Conservation (phyloP, 2,113 vertebrate species). For the Bombycilla garrulus region DNA sequence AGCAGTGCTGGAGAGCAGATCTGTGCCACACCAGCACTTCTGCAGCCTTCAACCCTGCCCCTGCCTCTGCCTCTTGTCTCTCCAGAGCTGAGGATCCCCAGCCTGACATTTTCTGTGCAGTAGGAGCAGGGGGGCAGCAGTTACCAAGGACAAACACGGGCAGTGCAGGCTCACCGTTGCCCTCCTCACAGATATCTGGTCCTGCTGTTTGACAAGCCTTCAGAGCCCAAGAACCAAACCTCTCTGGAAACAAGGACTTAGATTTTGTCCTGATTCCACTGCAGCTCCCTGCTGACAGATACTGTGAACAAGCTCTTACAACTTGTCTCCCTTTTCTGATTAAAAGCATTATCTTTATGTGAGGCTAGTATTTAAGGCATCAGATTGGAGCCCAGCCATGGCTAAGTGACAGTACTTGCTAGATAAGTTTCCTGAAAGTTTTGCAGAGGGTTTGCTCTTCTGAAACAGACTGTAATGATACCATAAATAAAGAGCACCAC, state of each 20-base stretch:
- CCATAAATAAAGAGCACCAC: slow-evolving; percentile 35
- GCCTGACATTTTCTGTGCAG: accelerated
- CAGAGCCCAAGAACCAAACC: not conserved
- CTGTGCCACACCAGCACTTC: not conserved
- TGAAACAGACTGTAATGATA: slow-evolving; percentile 13
- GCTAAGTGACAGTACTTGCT: not conserved
- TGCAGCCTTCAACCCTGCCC: not conserved
- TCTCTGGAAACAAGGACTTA: not conserved
- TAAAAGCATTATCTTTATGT: slow-evolving; percentile 45
- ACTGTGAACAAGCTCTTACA: not conserved
- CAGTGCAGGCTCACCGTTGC: accelerated
- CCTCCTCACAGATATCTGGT: not conserved
- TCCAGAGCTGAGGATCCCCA: not conserved
- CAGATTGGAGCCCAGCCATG: slow-evolving; percentile 19
- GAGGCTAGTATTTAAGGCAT: slow-evolving; percentile 18
- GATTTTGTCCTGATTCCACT: not conserved
- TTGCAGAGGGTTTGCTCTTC: not conserved
- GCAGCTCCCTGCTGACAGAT: slow-evolving; percentile 10
- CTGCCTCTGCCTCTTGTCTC: not conserved
- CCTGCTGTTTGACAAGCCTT: not conserved
- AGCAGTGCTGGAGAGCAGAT: not conserved
- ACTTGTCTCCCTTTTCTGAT: slow-evolving; percentile 39
- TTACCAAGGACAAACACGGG: not conserved
- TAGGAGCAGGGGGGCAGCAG: not conserved
- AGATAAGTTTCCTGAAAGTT: slow-evolving; percentile 24